phyloP scores from a whole-genome alignment of 2,797 vertebrate species.

The Ctenopoma kingsleyae region DNA sequence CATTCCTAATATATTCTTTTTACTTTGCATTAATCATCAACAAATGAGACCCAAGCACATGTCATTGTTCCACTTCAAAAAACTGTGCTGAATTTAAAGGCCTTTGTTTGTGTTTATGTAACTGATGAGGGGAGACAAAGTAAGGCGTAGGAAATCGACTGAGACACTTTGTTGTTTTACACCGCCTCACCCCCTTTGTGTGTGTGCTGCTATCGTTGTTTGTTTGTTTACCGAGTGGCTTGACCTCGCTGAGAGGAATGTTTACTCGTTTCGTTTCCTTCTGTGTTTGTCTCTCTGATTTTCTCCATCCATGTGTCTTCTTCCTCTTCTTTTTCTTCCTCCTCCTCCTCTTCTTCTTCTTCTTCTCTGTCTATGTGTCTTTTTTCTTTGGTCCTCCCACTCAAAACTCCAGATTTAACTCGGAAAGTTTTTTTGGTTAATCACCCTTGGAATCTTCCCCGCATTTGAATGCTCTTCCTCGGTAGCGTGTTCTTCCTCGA shows the following conservation, averaged over 20 bases:
- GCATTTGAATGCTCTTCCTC: slow-evolving; percentile 68
- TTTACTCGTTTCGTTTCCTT: slow-evolving; percentile 68
- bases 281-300: slow-evolving; percentile 73
- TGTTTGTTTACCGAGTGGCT: slow-evolving; percentile 79
- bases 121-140: slow-evolving; percentile 80
- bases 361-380: slow-evolving; percentile 49
- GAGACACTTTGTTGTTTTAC: slow-evolving; percentile 80
- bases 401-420: slow-evolving; percentile 79
- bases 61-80: slow-evolving; percentile 81
- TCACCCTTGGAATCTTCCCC: slow-evolving; percentile 72
- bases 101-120: slow-evolving; percentile 82
- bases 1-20: slow-evolving; percentile 69
- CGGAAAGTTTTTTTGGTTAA: slow-evolving; percentile 68
- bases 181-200: slow-evolving; percentile 74
- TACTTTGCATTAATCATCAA: slow-evolving; percentile 78
- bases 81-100: slow-evolving; percentile 73
- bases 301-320: slow-evolving; percentile 69
- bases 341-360: slow-evolving; percentile 29
- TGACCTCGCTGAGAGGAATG: slow-evolving; percentile 76
- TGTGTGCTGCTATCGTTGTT: slow-evolving; percentile 71
- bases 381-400: slow-evolving; percentile 78
- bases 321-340: slow-evolving; percentile 11
- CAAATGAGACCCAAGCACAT: slow-evolving; percentile 78
- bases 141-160: slow-evolving; percentile 79
- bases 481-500: slow-evolving; percentile 55